These are phyloP conservation scores for Agrilus planipennis DNA, from an alignment of 1,140 invertebrate species.

Conservation along the genomic window DNA sequence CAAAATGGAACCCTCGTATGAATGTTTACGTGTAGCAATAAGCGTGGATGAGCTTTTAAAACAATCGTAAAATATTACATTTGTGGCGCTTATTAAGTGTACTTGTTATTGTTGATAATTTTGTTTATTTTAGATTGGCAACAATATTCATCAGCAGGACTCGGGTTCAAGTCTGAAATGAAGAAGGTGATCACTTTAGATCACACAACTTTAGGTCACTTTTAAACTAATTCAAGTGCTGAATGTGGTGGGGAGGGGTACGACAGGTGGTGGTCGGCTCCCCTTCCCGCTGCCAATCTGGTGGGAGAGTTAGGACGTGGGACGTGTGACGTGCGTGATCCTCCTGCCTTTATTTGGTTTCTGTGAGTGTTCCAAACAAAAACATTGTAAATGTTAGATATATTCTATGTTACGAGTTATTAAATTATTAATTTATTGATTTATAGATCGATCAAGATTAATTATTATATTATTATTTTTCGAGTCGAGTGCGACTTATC, in stretches of 20 bases:
- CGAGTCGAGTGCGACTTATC: no score
- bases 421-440: slow-evolving; percentile 9
- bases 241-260: slow-evolving; percentile 3
- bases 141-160: slow-evolving; percentile 22
- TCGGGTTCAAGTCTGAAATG: slow-evolving; percentile 29
- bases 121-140: slow-evolving; percentile 7
- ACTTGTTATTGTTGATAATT: no score
- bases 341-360: slow-evolving; percentile 25
- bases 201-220: slow-evolving; percentile 11
- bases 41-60: no score
- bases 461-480: no score
- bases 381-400: slow-evolving; percentile 32
- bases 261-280: slow-evolving; percentile 7
- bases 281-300: no score
- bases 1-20: no score
- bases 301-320: neutral
- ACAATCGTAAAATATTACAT: no score
- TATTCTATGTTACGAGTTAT: slow-evolving; percentile 28
- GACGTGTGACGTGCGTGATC: slow-evolving; percentile 3
- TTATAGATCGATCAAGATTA: no score
- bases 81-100: no score
- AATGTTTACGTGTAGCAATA: no score
- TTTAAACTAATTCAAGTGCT: slow-evolving; percentile 7
- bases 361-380: slow-evolving; percentile 30
- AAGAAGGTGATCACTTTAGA: slow-evolving; percentile 27